These are phyloP conservation scores for Platanista minor DNA, from an alignment of 2,113 vertebrate genomes.

Conservation along the genomic window DNA sequence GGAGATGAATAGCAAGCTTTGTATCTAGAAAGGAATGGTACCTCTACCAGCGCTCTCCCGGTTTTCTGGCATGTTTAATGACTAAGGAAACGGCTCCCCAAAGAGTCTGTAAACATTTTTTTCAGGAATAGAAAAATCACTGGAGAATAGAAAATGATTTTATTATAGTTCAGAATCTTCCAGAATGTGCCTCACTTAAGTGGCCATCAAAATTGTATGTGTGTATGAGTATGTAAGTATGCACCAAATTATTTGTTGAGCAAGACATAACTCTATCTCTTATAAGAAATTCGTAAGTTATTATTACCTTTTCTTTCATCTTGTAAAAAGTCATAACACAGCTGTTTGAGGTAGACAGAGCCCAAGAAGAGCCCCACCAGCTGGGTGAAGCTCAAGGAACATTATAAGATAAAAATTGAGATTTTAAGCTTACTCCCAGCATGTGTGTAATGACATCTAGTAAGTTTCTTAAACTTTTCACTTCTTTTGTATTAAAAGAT, in stretches of 20 bases:
- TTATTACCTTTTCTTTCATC: neutral
- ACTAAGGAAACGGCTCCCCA: neutral
- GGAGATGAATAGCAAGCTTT: neutral
- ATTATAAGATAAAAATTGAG: neutral
- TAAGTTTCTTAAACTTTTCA: neutral
- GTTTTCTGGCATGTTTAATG: neutral
- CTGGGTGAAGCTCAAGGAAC: neutral
- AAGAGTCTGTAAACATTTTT: neutral
- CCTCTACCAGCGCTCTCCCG: neutral
- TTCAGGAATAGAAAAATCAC: conserved; percentile 9
- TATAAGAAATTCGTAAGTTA: neutral
- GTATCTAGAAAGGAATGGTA: neutral
- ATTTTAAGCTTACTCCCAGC: neutral
- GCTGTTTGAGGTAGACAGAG: neutral
- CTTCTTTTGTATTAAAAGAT: neutral
- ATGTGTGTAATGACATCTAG: neutral
- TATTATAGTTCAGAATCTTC: neutral
- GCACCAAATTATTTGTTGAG: neutral
- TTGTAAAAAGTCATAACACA: neutral
- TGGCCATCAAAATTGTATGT: neutral
- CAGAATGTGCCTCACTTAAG: neutral
- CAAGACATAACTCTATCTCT: neutral
- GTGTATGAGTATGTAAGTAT: neutral
- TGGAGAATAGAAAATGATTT: neutral
- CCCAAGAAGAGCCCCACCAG: neutral